Evolutionary conservation across 1,140 invertebrate species (phyloP), one percentile per base, ranked within the genome.

Genomic region (Polypedilum pembai): DNA sequence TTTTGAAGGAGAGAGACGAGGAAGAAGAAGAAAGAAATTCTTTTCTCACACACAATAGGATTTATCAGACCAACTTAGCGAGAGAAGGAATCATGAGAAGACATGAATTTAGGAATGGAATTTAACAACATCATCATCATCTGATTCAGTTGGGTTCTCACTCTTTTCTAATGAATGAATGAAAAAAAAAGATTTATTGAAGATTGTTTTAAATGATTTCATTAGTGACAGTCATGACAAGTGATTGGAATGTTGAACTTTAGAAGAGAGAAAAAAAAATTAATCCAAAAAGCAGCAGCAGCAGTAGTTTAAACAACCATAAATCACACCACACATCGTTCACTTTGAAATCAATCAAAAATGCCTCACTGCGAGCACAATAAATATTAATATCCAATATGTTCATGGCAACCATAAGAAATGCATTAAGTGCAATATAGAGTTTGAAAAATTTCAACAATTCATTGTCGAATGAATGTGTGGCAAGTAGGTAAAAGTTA

Each of bases 1-100:
- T 56, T 56, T 56, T 3, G 24, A 33, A 33, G 2, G 24, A 33
- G 24, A 33, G 24, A 33, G 24, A 33, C 24, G 24, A 33, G 24
- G 24, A 33, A 5, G 24, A 33, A 5, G 24, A 56, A 56, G 45
- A 56, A 56, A n/a, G 12, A 56, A 12, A 56, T 56, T 56, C 45
- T 56, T 56, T 56, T 56, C 45, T 56, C 45, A 56, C 45, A 56
- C 45, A 56, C 45, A 56, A 56, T 56, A 56, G 45, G 45, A 56
- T 15, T 56, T 56, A 56, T 12, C 24, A 33, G 24, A 33, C 24
- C 24, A 33, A 33, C 24, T 3, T 33, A 33, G 24, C 45, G 45
- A 56, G 12, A 56, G 12, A 56, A 56, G 45, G 15, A 12, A 15
- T 56, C 45, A 56, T 56, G 45, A 56, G 45, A 56, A 56, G 45